Percentiles rank a stretch among this genome's conserved stretches.
Conservation (phyloP, 1,140 invertebrate species). For the Danaus melanippus region DNA sequence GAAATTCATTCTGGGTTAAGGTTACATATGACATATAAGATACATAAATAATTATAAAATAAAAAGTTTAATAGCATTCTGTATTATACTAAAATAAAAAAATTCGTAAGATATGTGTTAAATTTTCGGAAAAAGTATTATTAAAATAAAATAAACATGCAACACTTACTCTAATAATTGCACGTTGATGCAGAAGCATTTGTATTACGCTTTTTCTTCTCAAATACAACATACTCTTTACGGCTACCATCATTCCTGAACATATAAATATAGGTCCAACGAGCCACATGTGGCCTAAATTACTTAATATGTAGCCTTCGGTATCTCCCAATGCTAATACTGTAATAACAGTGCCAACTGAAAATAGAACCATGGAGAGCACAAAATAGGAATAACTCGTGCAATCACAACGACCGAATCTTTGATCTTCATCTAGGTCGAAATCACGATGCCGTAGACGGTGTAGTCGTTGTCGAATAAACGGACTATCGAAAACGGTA, state of each 20-base stretch:
- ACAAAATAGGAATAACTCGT: slow-evolving; percentile 79
- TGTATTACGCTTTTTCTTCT: slow-evolving; percentile 78
- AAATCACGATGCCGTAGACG: slow-evolving; percentile 74
- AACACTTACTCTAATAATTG: slow-evolving; percentile 73
- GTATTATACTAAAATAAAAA: too few species aligned
- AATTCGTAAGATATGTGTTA: too few species aligned
- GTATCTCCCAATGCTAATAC: slow-evolving; percentile 75
- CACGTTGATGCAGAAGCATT: slow-evolving; percentile 76
- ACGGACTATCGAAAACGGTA: slow-evolving; percentile 75
- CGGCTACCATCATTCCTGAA: slow-evolving; percentile 79
- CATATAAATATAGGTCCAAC: slow-evolving; percentile 80
- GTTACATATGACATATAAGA: slow-evolving; percentile 13
- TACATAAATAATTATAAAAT: too few species aligned
- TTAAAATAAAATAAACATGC: too few species aligned
- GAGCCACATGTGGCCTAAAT: slow-evolving; percentile 79
- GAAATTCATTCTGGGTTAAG: slow-evolving; percentile 26
- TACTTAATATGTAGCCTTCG: slow-evolving; percentile 73
- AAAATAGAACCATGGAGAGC: slow-evolving; percentile 76
- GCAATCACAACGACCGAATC: slow-evolving; percentile 77
- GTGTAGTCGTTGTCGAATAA: slow-evolving; percentile 74
- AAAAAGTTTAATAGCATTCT: too few species aligned
- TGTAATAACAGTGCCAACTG: slow-evolving; percentile 77
- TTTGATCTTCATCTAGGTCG: slow-evolving; percentile 73
- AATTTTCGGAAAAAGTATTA: too few species aligned
- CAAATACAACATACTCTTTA: slow-evolving; percentile 78